Evolutionary conservation across 2,888 invertebrate species (phyloP), one percentile per base, ranked within the genome.

Genomic region (Acanthopleura granulata): DNA sequence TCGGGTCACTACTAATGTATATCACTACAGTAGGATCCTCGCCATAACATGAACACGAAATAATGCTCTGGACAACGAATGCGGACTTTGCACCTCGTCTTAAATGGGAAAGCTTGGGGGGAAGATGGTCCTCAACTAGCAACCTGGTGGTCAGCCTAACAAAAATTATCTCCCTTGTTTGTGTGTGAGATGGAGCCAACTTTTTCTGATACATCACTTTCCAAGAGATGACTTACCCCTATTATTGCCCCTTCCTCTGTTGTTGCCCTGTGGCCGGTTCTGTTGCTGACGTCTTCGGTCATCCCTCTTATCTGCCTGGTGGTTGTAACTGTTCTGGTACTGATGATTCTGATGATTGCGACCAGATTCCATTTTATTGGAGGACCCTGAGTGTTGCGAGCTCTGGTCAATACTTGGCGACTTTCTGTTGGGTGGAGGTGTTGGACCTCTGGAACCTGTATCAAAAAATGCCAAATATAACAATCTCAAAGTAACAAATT

Each of bases 341-440:
- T 57, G 75, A 0, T 27, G 66, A 27, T 66, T 66, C 25, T 66
- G 66, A 22, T 66, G 66, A 14, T 66, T 66, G 16, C 66, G 66
- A 22, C 66, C 66, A 57, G 72, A 50, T 3, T 72, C 40, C 27
- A 29, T 27, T 57, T 74, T 74, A 27, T n/a, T 66, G 16, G 62
- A 49, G 9, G 49, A 22, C 16, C 66, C 66, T 22, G 66, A 27
- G 14, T 66, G 29, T 14, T 66, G 66, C 15, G 94, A 94, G 79
- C 95, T 94, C 91, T 96, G 95, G 90, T 97, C 97, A 82, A 94
- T 93, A 0, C 96, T 95, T 27, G 88, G 86, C 14, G 86, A 87
- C 77, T 86, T 86, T 50, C 87, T 80, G 71, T 78, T 86, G 12
- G 84, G 82, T 29, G 89, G 86, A 11, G 90, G 90, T 50, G 90